Percentiles rank a stretch among this genome's conserved stretches.
Evolutionary conservation across 2,113 vertebrate genomes (phyloP).

Genomic region (Eonycteris spelaea): DNA sequence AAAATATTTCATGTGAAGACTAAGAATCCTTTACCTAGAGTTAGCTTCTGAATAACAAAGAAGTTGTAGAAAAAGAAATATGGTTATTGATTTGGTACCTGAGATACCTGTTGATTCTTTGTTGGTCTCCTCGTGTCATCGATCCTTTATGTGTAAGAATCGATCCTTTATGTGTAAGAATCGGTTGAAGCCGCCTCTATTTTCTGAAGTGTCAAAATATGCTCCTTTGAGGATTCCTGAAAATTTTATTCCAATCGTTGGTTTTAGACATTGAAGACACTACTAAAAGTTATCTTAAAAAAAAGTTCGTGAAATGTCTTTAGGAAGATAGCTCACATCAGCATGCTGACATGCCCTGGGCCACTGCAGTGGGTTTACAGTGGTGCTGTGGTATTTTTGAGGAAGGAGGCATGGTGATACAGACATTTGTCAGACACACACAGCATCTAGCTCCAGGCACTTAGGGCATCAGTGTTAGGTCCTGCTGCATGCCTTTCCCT

Average conservation of each 20-base stretch:
- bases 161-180: too few species aligned
- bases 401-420: too few species aligned
- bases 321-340: neutral
- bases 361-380: neutral
- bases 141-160: neutral
- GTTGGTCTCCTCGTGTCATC: neutral
- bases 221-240: neutral
- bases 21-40: neutral
- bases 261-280: neutral
- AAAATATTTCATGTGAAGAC: neutral
- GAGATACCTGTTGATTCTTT: neutral
- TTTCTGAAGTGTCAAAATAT: neutral
- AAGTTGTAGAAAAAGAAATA: neutral
- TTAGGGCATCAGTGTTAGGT: rapidly evolving
- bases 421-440: neutral
- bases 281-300: neutral
- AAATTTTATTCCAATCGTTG: neutral
- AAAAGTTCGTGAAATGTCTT: neutral
- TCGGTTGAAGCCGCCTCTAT: neutral
- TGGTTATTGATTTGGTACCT: neutral
- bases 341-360: rapidly evolving
- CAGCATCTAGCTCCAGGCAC: rapidly evolving
- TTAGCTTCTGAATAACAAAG: neutral
- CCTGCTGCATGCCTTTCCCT: neutral
- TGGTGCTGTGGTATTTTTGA: neutral